Evolutionary conservation across 2,888 invertebrate genomes (phyloP).

Genomic region (Oscheius myriophilus): DNA sequence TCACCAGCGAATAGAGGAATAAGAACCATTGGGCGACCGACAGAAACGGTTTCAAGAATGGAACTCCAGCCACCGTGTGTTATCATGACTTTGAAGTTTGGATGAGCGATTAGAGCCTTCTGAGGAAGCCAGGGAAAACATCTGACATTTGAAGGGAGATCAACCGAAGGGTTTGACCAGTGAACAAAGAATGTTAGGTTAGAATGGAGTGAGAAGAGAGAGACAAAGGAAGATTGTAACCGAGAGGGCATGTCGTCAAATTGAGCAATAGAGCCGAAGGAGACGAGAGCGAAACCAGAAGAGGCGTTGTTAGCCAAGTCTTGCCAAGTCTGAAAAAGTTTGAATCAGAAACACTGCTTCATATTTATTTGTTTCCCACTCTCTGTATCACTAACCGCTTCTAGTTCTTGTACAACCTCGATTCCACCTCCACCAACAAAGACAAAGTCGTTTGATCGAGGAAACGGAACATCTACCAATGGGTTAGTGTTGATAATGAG

Average conservation of each 20-base stretch:
- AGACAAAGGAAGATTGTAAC: slow-evolving; percentile 45
- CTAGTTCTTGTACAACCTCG: slow-evolving; percentile 23
- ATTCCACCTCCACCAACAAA: slow-evolving; percentile 58
- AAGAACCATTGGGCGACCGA: slow-evolving; percentile 60
- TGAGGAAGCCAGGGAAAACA: slow-evolving; percentile 62
- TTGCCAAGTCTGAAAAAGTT: slow-evolving; percentile 50
- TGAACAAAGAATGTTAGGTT: slow-evolving; percentile 62
- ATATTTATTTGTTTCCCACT: too few species aligned
- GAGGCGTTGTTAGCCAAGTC: slow-evolving; percentile 39
- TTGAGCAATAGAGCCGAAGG: slow-evolving; percentile 65
- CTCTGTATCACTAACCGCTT: neutral
- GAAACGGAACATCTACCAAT: slow-evolving; percentile 61
- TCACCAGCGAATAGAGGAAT: slow-evolving; percentile 65
- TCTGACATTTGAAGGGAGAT: slow-evolving; percentile 46
- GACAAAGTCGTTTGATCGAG: slow-evolving; percentile 50
- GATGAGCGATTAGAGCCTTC: slow-evolving; percentile 57
- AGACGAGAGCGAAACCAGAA: slow-evolving; percentile 47
- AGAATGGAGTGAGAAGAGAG: slow-evolving; percentile 52
- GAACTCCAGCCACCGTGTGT: slow-evolving; percentile 67
- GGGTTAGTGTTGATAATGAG: slow-evolving; percentile 60
- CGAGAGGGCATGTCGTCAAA: slow-evolving; percentile 57
- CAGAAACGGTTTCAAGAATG: slow-evolving; percentile 57
- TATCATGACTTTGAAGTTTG: slow-evolving; percentile 59
- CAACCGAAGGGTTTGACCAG: slow-evolving; percentile 33
- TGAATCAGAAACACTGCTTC: too few species aligned